phyloP scores from a whole-genome alignment of 2,113 vertebrate species.

The Anguilla japonica region DNA sequence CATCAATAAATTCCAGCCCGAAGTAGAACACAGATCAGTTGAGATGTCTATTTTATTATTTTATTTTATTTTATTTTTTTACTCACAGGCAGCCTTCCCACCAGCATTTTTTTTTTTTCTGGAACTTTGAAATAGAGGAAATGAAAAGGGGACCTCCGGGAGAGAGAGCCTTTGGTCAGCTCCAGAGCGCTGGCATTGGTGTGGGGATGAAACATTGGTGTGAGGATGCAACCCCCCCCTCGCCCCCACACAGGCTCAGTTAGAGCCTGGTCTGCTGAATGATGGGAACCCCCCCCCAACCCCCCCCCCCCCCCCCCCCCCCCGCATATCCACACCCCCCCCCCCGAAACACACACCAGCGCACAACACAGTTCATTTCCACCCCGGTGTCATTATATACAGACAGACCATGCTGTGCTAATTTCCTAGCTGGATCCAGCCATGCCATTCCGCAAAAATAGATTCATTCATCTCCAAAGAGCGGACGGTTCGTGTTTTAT shows the following conservation, averaged over 20 bases:
- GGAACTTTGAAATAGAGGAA: slow-evolving; percentile 22
- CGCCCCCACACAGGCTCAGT: background rate
- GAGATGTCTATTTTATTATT: background rate
- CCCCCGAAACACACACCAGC: background rate
- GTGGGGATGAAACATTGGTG: background rate
- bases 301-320: too few species aligned
- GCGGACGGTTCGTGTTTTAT: background rate
- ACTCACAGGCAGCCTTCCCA: background rate
- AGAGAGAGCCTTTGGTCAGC: slow-evolving; percentile 31
- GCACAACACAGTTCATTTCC: slow-evolving; percentile 36
- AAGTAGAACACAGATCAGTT: background rate
- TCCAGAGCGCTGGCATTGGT: background rate
- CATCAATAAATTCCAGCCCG: background rate
- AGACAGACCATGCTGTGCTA: slow-evolving; percentile 27
- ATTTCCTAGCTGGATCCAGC: background rate
- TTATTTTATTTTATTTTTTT: background rate
- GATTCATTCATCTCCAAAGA: background rate
- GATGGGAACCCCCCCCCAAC: background rate
- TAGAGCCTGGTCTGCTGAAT: slow-evolving; percentile 2
- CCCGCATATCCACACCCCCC: too few species aligned
- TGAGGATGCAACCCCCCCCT: background rate
- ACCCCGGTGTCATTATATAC: slow-evolving; percentile 5
- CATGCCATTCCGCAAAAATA: background rate
- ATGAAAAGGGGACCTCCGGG: slow-evolving; percentile 24
- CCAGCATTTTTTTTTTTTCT: background rate